Evolutionary conservation across 2,113 vertebrate species (phyloP).

Genomic region (Eolophus roseicapilla): DNA sequence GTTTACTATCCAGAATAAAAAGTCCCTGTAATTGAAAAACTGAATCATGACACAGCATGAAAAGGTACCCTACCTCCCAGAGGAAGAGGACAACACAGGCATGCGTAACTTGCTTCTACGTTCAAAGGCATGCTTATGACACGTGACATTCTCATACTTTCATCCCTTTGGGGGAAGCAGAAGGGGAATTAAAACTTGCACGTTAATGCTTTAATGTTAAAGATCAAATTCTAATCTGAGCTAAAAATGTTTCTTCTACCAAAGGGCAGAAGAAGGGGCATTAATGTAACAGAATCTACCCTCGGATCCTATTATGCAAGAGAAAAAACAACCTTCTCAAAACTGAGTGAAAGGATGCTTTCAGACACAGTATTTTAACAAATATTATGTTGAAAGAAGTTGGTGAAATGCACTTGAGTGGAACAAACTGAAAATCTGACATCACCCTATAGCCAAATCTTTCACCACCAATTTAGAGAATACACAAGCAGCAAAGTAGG

Average conservation of each 20-base stretch:
- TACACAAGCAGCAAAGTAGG: conserved; percentile 26
- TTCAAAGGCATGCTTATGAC: neutral
- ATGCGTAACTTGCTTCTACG: neutral
- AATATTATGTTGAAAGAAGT: conserved; percentile 8
- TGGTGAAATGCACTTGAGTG: conserved; percentile 1
- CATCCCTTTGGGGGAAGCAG: neutral
- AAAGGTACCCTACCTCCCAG: neutral
- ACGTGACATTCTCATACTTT: neutral
- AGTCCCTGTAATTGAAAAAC: neutral
- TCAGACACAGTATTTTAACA: conserved; percentile 21
- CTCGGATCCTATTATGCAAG: neutral
- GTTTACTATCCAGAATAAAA: neutral
- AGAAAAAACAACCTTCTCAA: neutral
- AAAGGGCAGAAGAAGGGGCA: neutral
- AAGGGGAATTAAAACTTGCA: neutral
- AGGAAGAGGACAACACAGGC: neutral
- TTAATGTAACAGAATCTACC: neutral
- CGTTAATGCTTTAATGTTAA: neutral
- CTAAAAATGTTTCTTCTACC: neutral
- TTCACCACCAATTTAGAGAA: neutral
- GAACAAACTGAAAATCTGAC: conserved; percentile 28
- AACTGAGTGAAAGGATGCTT: neutral
- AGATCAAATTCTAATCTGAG: neutral
- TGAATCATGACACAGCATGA: neutral
- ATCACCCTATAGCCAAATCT: neutral